Evolutionary conservation across 2,113 vertebrate species (phyloP).

Genomic region (Ailuropoda melanoleuca): DNA sequence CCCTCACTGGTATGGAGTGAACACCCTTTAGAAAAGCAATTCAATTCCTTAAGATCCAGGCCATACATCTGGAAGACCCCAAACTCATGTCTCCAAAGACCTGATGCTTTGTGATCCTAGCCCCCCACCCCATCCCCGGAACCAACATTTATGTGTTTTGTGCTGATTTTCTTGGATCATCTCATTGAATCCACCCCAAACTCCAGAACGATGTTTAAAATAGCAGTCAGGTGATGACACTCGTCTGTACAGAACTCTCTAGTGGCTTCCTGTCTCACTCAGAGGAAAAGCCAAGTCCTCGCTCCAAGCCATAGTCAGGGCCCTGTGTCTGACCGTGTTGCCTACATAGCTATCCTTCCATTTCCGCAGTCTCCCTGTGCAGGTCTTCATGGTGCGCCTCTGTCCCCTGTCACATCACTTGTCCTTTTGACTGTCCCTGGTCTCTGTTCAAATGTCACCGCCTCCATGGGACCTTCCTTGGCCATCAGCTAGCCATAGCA

Average conservation of each 20-base stretch:
- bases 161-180: not conserved
- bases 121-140: not conserved
- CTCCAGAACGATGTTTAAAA: not conserved
- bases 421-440: not conserved
- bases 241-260: not conserved
- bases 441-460: not conserved
- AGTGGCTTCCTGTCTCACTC: not conserved
- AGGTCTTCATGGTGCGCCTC: not conserved
- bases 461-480: not conserved
- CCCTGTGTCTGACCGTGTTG: fast-evolving
- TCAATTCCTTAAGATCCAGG: not conserved
- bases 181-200: not conserved
- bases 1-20: not conserved
- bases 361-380: too few species aligned
- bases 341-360: not conserved
- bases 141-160: not conserved
- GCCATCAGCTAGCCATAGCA: too few species aligned
- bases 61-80: not conserved
- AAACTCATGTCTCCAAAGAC: not conserved
- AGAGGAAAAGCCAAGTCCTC: not conserved
- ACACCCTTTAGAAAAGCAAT: not conserved
- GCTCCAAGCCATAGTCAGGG: not conserved
- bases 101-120: not conserved
- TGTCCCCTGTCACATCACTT: not conserved
- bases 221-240: not conserved